Base-by-base conservation (phyloP, 2,888 invertebrate genomes). In the Pycnomerus fuliginosus region DNA sequence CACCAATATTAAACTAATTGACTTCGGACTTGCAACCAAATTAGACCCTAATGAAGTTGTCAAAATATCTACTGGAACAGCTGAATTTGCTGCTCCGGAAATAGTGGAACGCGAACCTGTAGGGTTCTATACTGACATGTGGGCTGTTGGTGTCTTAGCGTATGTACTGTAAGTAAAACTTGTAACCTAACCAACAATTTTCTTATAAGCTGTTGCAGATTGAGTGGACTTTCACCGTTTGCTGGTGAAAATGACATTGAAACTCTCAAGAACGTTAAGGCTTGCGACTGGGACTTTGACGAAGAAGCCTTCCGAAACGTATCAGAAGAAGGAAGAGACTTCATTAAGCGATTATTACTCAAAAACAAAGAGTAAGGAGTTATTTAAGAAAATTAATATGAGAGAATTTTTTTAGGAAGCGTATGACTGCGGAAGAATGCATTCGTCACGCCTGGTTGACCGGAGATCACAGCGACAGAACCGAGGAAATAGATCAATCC, bases 111-210 rank as follows among this genome's bases (percentile, higher is more conserved):
- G 97, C 10, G 97, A 99, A 71, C 94, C 98, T 0, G 98, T 99
- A 48, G 99, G 99, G 39, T 99, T 99, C 79, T 99, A 98, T 76
- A 99, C 99, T 0, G 99, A 99, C 70, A 99, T 99, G 99, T 99
- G 99, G 99, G 97, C 98, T 20, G 89, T 96, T 17, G 99, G 99
- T 64, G 99, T 99, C 1, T 79, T 99, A n/a, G 86, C 92, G 10
- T 99, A 99, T 69, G 97, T 99, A 24, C 78, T 99, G 87, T 94
- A 76, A 89, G 92, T 85, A 62, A n/a, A n/a, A n/a, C n/a, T n/a
- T n/a, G n/a, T n/a, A n/a, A n/a, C n/a, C n/a, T n/a, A n/a, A n/a
- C 25, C 25, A 3, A 7, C 25, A 28, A n/a, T 34, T 13, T 23
- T 40, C 8, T 35, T 44, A 39, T 28, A 35, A 28, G 23, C 38